These are phyloP conservation scores for Hylyphantes graminicola DNA, from an alignment of 1,140 invertebrate genomes.

Conservation along the genomic window DNA sequence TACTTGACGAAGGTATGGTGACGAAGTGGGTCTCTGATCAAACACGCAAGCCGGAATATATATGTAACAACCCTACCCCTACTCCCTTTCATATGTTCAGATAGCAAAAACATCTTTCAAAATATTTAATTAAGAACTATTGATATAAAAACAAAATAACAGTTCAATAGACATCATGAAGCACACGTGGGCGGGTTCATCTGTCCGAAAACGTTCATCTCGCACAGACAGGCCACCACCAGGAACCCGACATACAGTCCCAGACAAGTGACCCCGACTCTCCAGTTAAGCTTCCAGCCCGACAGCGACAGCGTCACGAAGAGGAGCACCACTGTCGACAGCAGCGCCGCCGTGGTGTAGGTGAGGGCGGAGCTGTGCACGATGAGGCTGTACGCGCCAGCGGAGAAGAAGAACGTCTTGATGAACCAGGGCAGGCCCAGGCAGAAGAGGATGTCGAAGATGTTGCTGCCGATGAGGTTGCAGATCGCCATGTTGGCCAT, in stretches of 20 bases:
- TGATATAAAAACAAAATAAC: too few relatives aligned
- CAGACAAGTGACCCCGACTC: constrained; percentile 59
- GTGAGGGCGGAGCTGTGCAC: constrained; percentile 63
- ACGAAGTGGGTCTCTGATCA: too few relatives aligned
- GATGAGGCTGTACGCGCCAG: constrained; percentile 22
- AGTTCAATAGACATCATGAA: background rate
- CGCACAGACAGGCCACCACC: constrained; percentile 54
- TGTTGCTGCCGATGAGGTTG: constrained; percentile 85
- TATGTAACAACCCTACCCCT: too few relatives aligned
- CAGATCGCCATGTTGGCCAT: constrained; percentile 80
- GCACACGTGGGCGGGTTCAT: constrained; percentile 57
- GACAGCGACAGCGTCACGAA: constrained; percentile 58
- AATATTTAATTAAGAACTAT: too few relatives aligned
- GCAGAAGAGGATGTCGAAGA: constrained; percentile 86
- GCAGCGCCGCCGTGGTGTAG: constrained; percentile 62
- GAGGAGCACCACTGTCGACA: constrained; percentile 60
- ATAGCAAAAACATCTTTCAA: too few relatives aligned
- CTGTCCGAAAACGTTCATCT: constrained; percentile 58
- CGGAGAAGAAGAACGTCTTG: constrained; percentile 72
- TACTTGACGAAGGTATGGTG: too few relatives aligned
- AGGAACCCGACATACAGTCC: constrained; percentile 59
- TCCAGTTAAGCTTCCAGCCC: constrained; percentile 62
- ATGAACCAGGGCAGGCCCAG: constrained; percentile 86
- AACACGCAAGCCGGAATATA: too few relatives aligned
- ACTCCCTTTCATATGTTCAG: too few relatives aligned